Base-by-base conservation (phyloP, 2,113 vertebrate genomes). In the Chrysochloris asiatica region DNA sequence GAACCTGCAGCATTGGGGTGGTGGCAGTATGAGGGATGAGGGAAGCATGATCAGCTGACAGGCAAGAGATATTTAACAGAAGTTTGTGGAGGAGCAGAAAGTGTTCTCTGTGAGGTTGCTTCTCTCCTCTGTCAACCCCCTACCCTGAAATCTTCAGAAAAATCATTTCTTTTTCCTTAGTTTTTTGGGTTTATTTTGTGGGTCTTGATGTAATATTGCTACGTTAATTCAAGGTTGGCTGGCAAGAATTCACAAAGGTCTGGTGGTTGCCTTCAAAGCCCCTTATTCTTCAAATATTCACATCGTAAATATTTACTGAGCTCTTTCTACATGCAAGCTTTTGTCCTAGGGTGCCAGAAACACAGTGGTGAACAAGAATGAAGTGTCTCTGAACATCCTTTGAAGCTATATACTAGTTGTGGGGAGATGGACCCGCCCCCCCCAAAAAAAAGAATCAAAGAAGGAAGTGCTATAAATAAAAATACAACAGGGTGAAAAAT, bases 251-350 rank as follows among this genome's bases (percentile, higher is more conserved):
- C 63, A 65, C 63, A 9, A 41, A 41, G 75, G 33, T 67, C 87
- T 73, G 73, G 26, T 3, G n/a, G 89, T 19, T 30, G 36, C 45
- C 85, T 81, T 88, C 88, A 71, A 83, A 85, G 78, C 45, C 22
- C 50, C 2, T 83, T 77, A 47, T 89, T 87, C 63, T 80, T 61
- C 90, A 83, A 30, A 72, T 76, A 47, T 63, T 88, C 61, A 28
- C 80, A 76, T 86, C 83, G 48, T 93, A 86, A 80, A 81, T 95
- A 89, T 94, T 82, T 73, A 78, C 78, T 50, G 24, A 13, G 54
- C 36, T 12, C 41, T 84, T 38, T 84, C 59, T 52, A 12, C 26
- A 45, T 69, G 84, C 17, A 82, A 67, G 54, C 45, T n/a, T 28
- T 93, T 93, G 59, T 85, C 88, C 67, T 76, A 47, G 24, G 71